A percentile compares a stretch with the other conserved stretches of the same genome.
phyloP scores from a whole-genome alignment of 2,113 vertebrate genomes.

The Aphyosemion australe region DNA sequence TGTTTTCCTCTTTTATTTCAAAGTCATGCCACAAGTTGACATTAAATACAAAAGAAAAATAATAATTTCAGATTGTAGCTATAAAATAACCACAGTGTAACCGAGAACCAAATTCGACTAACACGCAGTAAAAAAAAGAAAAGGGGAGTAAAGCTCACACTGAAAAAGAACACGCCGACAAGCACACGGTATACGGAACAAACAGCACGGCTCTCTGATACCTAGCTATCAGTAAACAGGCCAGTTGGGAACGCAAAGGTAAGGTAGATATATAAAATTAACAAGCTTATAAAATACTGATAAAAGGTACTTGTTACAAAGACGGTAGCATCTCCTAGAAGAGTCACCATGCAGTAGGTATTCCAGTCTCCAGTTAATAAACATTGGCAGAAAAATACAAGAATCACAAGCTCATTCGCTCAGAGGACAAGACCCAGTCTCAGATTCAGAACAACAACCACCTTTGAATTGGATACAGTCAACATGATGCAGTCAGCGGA shows the following conservation, averaged over 20 bases:
- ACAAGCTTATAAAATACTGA: conserved; percentile 82
- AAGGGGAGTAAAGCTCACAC: conserved; percentile 33
- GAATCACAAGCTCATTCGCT: conserved; percentile 77
- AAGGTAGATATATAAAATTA: conserved; percentile 76
- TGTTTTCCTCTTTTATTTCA: conserved; percentile 80
- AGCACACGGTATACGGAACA: conserved; percentile 70
- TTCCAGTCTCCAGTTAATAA: conserved; percentile 70
- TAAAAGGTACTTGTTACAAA: conserved; percentile 80
- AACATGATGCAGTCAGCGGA: conserved; percentile 25
- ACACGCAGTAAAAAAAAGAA: conserved; percentile 34
- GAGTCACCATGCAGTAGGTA: conserved; percentile 79
- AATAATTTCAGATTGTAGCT: conserved; percentile 67
- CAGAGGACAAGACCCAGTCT: conserved; percentile 50
- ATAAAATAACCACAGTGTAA: conserved; percentile 84
- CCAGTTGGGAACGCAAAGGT: conserved; percentile 58
- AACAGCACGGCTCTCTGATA: conserved; percentile 69
- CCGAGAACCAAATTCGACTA: conserved; percentile 64
- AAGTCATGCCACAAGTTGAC: conserved; percentile 87
- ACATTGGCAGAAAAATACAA: conserved; percentile 76
- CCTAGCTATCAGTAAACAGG: conserved; percentile 70
- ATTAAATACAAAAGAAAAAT: conserved; percentile 82
- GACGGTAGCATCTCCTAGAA: conserved; percentile 73
- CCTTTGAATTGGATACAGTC: conserved; percentile 15
- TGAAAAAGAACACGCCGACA: conserved; percentile 54
- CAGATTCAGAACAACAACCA: conserved; percentile 60